phyloP scores from a whole-genome alignment of 2,113 vertebrate genomes.

The Diglossa brunneiventris region DNA sequence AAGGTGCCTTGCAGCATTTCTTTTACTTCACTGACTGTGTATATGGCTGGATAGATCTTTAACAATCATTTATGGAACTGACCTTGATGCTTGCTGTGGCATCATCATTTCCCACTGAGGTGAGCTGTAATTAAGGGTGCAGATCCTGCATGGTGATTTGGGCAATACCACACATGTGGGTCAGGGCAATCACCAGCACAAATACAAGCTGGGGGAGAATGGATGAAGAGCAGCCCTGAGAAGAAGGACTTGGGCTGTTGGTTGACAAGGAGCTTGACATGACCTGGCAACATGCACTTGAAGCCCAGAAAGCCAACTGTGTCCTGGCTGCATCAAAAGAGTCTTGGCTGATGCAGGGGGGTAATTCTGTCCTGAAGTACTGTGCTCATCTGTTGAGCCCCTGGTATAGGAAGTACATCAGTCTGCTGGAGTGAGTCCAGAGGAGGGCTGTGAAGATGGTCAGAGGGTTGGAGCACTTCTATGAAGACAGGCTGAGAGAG shows the following conservation, averaged over 20 bases:
- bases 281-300: background rate
- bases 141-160: background rate
- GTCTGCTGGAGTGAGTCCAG: background rate
- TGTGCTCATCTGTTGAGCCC: background rate
- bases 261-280: background rate
- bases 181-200: background rate
- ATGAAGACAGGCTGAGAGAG: background rate
- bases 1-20: background rate
- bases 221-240: background rate
- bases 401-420: accelerated
- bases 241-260: background rate
- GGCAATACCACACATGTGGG: background rate
- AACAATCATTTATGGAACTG: background rate
- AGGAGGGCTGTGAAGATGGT: background rate
- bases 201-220: background rate
- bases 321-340: background rate
- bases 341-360: background rate
- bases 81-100: background rate
- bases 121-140: background rate
- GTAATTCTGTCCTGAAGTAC: background rate
- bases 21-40: background rate
- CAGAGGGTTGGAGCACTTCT: background rate
- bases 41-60: background rate
- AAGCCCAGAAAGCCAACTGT: background rate
- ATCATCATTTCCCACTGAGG: background rate